A percentile compares a stretch with the other conserved stretches of the same genome.
Conservation (phyloP, 1,140 invertebrate genomes). For the Cydia splendana region DNA sequence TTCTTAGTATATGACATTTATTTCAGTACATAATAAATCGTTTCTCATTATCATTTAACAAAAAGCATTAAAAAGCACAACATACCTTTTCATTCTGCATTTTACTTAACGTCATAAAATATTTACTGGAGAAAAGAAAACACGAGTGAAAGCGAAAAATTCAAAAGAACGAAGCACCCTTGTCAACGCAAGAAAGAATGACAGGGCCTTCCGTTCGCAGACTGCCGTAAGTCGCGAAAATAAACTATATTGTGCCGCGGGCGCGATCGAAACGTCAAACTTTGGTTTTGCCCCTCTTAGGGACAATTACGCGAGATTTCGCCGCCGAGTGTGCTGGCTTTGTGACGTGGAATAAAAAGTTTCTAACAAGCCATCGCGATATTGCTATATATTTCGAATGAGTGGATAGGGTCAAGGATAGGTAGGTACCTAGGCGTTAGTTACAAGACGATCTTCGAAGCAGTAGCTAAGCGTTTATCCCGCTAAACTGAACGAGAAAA, state of each 20-base stretch:
- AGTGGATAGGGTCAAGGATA: no score
- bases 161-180: constrained; percentile 37
- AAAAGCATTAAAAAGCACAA: constrained; percentile 29
- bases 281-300: constrained; percentile 7
- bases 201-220: constrained; percentile 41
- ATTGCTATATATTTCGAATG: not conserved
- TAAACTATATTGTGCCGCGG: constrained; percentile 31
- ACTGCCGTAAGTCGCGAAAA: constrained; percentile 21
- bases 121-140: constrained; percentile 26
- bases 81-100: constrained; percentile 20
- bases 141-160: constrained; percentile 26
- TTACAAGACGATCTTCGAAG: no score
- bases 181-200: constrained; percentile 44
- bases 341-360: not conserved
- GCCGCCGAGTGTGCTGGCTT: not conserved
- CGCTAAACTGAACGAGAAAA: no score
- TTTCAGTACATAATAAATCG: not conserved
- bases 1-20: no score
- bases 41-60: constrained; percentile 12
- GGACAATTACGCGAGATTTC: constrained; percentile 22
- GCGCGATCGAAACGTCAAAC: constrained; percentile 29
- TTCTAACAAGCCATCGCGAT: not conserved
- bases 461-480: no score
- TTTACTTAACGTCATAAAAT: constrained; percentile 31
- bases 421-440: no score